Evolutionary conservation across 1,140 invertebrate species (phyloP), one percentile per base, ranked within the genome.

Genomic region (Zaprionus inermis): DNA sequence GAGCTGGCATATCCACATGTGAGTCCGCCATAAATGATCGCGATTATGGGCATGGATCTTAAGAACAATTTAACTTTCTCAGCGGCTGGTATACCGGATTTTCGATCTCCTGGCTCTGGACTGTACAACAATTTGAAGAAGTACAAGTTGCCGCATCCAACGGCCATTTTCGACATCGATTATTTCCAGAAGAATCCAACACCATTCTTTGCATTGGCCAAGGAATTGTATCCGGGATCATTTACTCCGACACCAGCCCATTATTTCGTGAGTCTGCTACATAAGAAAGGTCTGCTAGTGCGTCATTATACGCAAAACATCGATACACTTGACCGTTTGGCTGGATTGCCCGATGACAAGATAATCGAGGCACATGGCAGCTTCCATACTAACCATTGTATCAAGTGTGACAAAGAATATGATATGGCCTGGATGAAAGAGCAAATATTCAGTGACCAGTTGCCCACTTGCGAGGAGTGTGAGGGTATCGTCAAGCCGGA

Each of bases 71-170:
- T 32, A 11, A 52, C 18, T 24, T 41, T 94, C 94, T 76, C 92
- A 97, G 97, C 97, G 93, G 97, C 97, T 72, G 98, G 98, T 67
- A 99, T 99, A 89, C 98, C 98, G 44, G 98, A 99, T 92, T 98
- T 97, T 93, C 95, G 98, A 16, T 98, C 97, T 32, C 97, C 97
- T 6, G 96, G 96, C 30, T 97, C 96, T 73, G 98, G 98, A 4
- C 93, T 99, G 1, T 99, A 99, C 93, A 94, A 97, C 90, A 99
- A 99, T 92, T 93, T 99, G 34, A 94, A 96, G 72, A 98, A 98
- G 92, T 99, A 98, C 91, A 96, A 98, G 81, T 93, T 99, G 49
- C 97, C 97, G 0, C 95, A 98, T 93, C 98, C 98, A n/a, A 96
- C 98, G 91, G 96, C 97, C n/a, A 98, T 99, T 79, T 99, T 99